A percentile compares a stretch with the other conserved stretches of the same genome.
These are phyloP conservation scores for Anorthoa munda DNA, from an alignment of 2,888 invertebrate genomes.

Conservation along the genomic window DNA sequence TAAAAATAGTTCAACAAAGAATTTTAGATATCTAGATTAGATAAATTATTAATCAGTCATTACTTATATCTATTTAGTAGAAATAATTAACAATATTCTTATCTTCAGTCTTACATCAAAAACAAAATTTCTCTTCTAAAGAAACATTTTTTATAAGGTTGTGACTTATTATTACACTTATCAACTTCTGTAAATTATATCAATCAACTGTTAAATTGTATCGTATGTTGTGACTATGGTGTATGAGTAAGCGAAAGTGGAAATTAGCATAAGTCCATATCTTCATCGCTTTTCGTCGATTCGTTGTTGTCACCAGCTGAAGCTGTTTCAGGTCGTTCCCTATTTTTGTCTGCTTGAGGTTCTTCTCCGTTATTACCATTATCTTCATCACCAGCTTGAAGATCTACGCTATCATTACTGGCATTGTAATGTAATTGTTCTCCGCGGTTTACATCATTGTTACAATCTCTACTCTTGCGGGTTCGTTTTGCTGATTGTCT, in stretches of 20 bases:
- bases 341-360: slow-evolving; percentile 29
- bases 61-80: slow-evolving; percentile 15
- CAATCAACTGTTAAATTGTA: slow-evolving; percentile 2
- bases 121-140: slow-evolving; percentile 10
- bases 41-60: slow-evolving; percentile 13
- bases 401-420: slow-evolving; percentile 24
- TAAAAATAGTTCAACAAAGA: slow-evolving; percentile 6
- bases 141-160: too few species aligned
- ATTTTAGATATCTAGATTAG: slow-evolving; percentile 9
- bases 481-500: slow-evolving; percentile 27
- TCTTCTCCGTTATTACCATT: slow-evolving; percentile 27
- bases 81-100: slow-evolving; percentile 3
- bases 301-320: slow-evolving; percentile 25
- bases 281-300: slow-evolving; percentile 20
- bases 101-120: slow-evolving; percentile 9
- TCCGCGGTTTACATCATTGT: too few species aligned
- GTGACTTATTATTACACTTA: too few species aligned
- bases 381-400: slow-evolving; percentile 25
- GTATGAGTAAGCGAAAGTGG: slow-evolving; percentile 12
- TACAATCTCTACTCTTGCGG: slow-evolving; percentile 30
- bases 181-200: slow-evolving; percentile 8
- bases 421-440: slow-evolving; percentile 19
- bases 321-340: slow-evolving; percentile 14
- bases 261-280: slow-evolving; percentile 26
- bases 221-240: slow-evolving; percentile 8